Base-by-base conservation (phyloP, 1,140 invertebrate species). In the Chionoecetes opilio region DNA sequence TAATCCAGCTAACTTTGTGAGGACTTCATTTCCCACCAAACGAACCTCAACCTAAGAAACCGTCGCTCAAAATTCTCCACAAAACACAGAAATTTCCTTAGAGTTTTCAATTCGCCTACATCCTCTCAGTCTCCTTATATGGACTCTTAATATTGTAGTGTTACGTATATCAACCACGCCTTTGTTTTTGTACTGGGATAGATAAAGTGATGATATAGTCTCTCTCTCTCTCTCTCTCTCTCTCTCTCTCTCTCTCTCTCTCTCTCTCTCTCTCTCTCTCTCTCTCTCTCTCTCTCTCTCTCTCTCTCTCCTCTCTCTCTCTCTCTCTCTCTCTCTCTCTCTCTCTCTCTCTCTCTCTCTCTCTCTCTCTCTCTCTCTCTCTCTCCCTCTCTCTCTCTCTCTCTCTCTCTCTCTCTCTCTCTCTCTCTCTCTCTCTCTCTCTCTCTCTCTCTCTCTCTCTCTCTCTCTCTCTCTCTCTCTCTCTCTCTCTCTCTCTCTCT, bases 371-470 rank as follows among this genome's bases (percentile, higher is more conserved):
- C n/a, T n/a, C 41, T 46, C 41, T 46, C 41, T 46, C 41, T 46
- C 41, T 46, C 41, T 46, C 41, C 14, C 41, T 46, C 41, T 46
- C 41, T 46, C 41, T 46, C 41, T 46, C 41, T 46, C 41, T 46
- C 41, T 46, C 41, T 46, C 21, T 75, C 53, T 75, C 53, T 75
- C 53, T 75, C 53, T 75, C 53, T 75, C 53, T 75, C 53, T 75
- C 53, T 75, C 63, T 75, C 21, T 17, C 63, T 75, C 63, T 75
- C 63, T 75, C 63, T 75, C 63, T 75, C 63, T 75, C 63, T 75
- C 63, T 75, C 63, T 75, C 63, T 75, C 63, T 75, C 63, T 75
- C 63, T 75, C 63, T 75, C 63, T 75, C 63, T 75, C 63, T 75
- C 63, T 75, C 63, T 75, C 63, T 75, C 63, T 75, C 63, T 75